phyloP scores from a whole-genome alignment of 2,113 vertebrate genomes.

The Isichthys henryi region DNA sequence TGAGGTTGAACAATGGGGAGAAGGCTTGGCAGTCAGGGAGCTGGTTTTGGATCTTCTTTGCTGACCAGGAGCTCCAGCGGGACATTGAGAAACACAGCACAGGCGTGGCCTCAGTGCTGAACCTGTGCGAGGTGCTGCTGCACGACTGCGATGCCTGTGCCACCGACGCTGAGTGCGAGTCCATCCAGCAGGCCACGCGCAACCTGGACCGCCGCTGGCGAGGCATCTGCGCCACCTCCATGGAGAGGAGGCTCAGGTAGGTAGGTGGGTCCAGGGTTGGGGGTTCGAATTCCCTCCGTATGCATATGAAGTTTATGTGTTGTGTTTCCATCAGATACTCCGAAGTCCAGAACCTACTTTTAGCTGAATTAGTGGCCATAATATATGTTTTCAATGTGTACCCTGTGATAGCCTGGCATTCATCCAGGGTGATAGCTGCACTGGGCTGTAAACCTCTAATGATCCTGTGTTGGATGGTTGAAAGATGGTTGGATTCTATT shows the following conservation, averaged over 20 bases:
- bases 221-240: conserved; percentile 90
- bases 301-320: background rate
- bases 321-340: background rate
- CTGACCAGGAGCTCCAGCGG: conserved; percentile 78
- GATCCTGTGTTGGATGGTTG: background rate
- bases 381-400: background rate
- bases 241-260: conserved; percentile 91
- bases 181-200: conserved; percentile 91
- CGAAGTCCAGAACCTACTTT: background rate
- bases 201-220: conserved; percentile 93
- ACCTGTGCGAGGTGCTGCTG: conserved; percentile 91
- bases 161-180: conserved; percentile 87
- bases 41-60: background rate
- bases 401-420: background rate
- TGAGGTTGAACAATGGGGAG: background rate
- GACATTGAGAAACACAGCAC: conserved; percentile 98
- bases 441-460: background rate
- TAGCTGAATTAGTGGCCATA: background rate
- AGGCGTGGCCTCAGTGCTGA: conserved; percentile 89
- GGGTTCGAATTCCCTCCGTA: background rate
- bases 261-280: conserved; percentile 11
- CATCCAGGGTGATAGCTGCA: background rate
- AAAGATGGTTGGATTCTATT: background rate
- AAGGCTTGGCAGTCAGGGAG: background rate
- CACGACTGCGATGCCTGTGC: conserved; percentile 95